phyloP scores from a whole-genome alignment of 2,113 vertebrate genomes.

The Laticauda colubrina region DNA sequence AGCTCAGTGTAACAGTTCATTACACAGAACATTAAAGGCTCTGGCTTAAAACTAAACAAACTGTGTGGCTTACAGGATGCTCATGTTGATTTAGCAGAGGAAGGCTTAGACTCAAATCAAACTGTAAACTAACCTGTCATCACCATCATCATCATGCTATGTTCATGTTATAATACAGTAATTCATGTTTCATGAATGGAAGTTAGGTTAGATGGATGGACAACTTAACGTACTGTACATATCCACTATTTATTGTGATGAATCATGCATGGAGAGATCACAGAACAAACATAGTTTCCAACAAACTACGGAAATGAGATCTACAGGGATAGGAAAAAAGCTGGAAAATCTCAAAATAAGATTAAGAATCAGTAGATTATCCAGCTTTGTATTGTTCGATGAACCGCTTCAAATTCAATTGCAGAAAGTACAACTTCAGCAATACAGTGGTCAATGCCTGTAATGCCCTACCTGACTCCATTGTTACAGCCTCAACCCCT shows the following conservation, averaged over 20 bases:
- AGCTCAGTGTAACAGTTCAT: conserved; percentile 60
- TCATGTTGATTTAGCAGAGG: background rate
- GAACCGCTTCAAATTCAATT: background rate
- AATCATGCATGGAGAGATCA: background rate
- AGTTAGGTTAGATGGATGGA: background rate
- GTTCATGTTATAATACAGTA: background rate
- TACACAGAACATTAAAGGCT: conserved; percentile 64
- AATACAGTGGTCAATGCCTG: no score
- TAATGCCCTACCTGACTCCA: no score
- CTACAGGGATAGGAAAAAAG: background rate
- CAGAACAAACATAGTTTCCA: background rate
- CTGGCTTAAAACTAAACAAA: conserved; percentile 65
- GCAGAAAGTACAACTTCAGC: no score
- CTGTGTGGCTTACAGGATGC: conserved; percentile 11
- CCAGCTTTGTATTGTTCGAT: background rate
- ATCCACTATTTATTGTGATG: background rate
- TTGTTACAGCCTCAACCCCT: no score
- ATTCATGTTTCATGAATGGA: background rate
- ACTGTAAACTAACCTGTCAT: conserved; percentile 21
- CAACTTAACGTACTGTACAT: background rate
- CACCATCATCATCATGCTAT: background rate
- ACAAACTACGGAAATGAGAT: background rate
- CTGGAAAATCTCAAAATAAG: background rate
- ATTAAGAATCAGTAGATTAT: background rate
- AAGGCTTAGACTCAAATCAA: background rate